Conservation (phyloP, 1,140 invertebrate species). For the Aphelinus atriplicis region DNA sequence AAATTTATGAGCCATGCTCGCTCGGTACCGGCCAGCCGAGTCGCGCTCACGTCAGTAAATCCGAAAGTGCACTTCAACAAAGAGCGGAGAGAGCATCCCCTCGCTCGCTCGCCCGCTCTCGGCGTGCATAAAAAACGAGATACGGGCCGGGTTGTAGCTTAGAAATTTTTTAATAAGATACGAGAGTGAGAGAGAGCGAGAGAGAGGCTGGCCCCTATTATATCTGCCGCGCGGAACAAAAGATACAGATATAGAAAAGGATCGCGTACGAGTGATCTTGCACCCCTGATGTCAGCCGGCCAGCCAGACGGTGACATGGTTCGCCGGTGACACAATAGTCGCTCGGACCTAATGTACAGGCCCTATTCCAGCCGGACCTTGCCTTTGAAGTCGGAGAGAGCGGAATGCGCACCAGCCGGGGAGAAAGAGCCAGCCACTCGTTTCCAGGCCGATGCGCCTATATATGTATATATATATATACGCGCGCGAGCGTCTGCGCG, state of each 20-base stretch:
- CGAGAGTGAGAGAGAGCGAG: background rate
- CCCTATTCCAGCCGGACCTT: slow-evolving; percentile 42
- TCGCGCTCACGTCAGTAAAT: slow-evolving; percentile 17
- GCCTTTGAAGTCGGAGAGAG: slow-evolving; percentile 46
- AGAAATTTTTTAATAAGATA: slow-evolving; percentile 36
- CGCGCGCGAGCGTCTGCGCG: background rate
- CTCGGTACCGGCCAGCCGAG: no score
- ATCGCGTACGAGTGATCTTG: slow-evolving; percentile 42
- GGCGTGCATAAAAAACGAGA: background rate
- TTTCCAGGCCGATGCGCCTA: slow-evolving; percentile 41
- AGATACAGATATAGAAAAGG: slow-evolving; percentile 6
- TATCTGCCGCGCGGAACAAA: slow-evolving; percentile 3
- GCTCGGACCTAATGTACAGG: slow-evolving; percentile 39
- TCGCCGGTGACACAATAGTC: slow-evolving; percentile 40
- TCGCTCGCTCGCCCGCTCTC: background rate
- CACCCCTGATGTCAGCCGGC: slow-evolving; percentile 38
- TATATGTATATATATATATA: background rate
- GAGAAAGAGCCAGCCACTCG: slow-evolving; percentile 41
- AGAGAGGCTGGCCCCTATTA: slow-evolving; percentile 5
- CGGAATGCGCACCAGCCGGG: background rate
- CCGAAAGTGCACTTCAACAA: slow-evolving; percentile 34
- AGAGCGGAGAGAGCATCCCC: slow-evolving; percentile 24
- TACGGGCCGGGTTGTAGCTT: background rate
- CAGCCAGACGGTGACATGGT: slow-evolving; percentile 39
- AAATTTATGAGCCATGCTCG: slow-evolving; percentile 19